Base-by-base conservation (phyloP, 2,888 invertebrate species). In the Aricia artaxerxes region DNA sequence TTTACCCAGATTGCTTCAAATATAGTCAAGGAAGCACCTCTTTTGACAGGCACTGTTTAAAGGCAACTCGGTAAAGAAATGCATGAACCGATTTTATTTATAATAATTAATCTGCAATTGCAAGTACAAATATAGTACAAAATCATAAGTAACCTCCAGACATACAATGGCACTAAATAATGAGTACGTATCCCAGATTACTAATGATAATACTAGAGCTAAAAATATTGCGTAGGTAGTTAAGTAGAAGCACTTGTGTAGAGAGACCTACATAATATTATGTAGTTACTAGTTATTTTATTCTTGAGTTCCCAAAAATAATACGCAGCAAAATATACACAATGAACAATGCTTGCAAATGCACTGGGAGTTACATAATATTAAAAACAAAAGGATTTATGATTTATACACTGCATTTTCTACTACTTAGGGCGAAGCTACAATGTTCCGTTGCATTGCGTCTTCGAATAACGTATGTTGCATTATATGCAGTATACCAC, bases 131-230 rank as follows among this genome's bases (percentile, higher is more conserved):
- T 69, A 69, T 69, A 5, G 13, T 69, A 69, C 4, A 35, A 69
- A 11, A 35, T 76, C 35, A 76, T 57, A 75, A 11, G 1, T 75
- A 13, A 69, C 31, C 9, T 76, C 6, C 35, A 76, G 53, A 53
- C 24, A 31, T 44, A 76, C 57, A 76, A 76, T 76, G 76, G 76
- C 76, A 76, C 76, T 76, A 76, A 31, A 53, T 35, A 53, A 53
- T 76, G 76, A 76, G 76, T 76, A 76, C 24, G 24, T 24, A 24
- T 76, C 16, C 35, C 57, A 57, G 35, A 57, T 53, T 38, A 76
- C 57, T 53, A 57, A 76, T 57, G 53, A 76, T 57, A 76, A 57
- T 57, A 76, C 53, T 76, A 6, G 57, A 76, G 76, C 35, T 16
- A 35, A 35, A 69, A 38, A 64, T 64, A 7, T 61, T n/a, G 24